Evolutionary conservation across 2,113 vertebrate species (phyloP).

Genomic region (Nothocercus julius): DNA sequence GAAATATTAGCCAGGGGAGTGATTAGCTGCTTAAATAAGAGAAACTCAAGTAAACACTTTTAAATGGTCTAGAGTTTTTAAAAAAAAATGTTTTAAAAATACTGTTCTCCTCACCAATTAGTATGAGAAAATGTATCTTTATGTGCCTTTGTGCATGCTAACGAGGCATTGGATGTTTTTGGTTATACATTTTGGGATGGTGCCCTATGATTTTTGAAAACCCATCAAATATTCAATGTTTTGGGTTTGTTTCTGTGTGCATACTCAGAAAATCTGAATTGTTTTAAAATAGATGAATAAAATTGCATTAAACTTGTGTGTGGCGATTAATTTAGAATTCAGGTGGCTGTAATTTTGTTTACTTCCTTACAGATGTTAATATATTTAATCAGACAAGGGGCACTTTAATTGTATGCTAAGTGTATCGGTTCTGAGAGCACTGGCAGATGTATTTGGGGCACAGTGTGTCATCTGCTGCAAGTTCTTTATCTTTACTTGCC

Average conservation of each 20-base stretch:
- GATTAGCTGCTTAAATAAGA: not conserved
- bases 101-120: not conserved
- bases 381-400: constrained; percentile 43
- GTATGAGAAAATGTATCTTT: not conserved
- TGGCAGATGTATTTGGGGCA: not conserved
- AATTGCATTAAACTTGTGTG: not conserved
- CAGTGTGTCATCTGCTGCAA: not conserved
- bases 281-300: constrained; percentile 46
- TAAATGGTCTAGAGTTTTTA: not conserved
- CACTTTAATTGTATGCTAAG: not conserved
- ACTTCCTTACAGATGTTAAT: constrained; percentile 50
- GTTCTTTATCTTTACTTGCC: not conserved
- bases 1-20: not conserved
- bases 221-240: constrained; percentile 11
- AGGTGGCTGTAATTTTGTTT: not conserved
- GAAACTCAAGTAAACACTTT: not conserved
- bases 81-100: not conserved
- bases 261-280: constrained; percentile 7
- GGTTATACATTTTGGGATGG: not conserved
- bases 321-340: constrained; percentile 29
- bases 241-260: not conserved
- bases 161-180: not conserved
- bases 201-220: not conserved
- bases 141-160: not conserved
- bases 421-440: not conserved